Evolutionary conservation across 2,888 invertebrate genomes (phyloP), one percentile per base, ranked within the genome.

Genomic region (Himalopsyche tibetana): DNA sequence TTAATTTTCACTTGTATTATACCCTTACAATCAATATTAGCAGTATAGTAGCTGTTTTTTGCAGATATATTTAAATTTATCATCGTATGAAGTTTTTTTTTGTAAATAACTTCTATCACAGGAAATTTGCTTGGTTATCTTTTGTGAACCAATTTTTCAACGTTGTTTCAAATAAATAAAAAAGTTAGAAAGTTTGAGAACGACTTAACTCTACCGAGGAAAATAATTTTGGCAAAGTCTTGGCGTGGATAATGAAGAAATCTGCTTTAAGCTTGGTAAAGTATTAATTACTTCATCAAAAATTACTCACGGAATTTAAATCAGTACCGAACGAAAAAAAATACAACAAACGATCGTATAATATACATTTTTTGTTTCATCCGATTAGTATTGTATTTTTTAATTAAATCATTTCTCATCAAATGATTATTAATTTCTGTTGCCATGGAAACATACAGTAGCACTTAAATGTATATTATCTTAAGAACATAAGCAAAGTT

Each of bases 281-380:
- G 36, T 36, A 74, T 74, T 74, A 74, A 74, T 74, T 74, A 74
- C 38, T 74, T 74, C 28, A 74, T 74, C 74, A 74, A 74, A 74
- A 74, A 74, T 36, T 74, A 74, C 36, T 74, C 36, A 74, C 36
- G 36, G 74, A 74, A 15, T 74, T 5, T 36, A 74, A 74, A 74
- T 74, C 74, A 74, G 19, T 11, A 74, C 12, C 74, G 36, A 38
- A 36, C 15, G 36, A 12, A 74, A 74, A 69, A 69, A n/a, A 56
- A 19, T 36, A 74, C 74, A 36, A 74, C 74, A 15, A 36, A 74
- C 36, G 19, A 28, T 63, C 11, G 19, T 63, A 38, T 38, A 36
- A 36, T 38, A 74, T 38, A 2, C 28, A 2, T 69, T 69, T 4
- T 74, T 38, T 38, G 63, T 36, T 74, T 74, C 12, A 74, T 38